Evolutionary conservation across 2,113 vertebrate species (phyloP), one percentile per base, ranked within the genome.

Genomic region (Myodes glareolus): DNA sequence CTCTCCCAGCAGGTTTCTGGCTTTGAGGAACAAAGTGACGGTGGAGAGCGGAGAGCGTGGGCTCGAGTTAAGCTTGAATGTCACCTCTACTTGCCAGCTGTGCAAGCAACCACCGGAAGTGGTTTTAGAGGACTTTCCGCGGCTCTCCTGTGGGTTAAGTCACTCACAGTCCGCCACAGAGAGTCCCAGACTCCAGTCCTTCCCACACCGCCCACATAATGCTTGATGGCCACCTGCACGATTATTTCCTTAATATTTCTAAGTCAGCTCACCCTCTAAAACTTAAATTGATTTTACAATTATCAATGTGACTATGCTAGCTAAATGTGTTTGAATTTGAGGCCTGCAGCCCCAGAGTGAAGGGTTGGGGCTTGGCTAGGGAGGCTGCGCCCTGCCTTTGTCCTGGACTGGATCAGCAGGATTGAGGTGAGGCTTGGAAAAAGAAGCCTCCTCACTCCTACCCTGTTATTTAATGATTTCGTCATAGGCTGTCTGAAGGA

Each of bases 151-250:
- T 55, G 29, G 67, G 63, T 65, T 92, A 92, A 94, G 84, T 95
- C 95, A 94, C 47, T 77, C 29, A 0, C n/a, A 25, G 29, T 72
- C 58, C 65, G 0, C 76, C 75, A 7, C 61, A 52, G 84, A 61
- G 91, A 96, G 88, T 67, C 80, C 95, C 76, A 52, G 11, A 68
- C 92, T 86, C 45, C 72, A 23, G 12, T 73, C 85, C 36, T 84
- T 55, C 94, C 88, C 80, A 50, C 72, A 33, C 90, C 63, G 4
- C 76, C 76, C 80, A 63, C 76, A 21, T 85, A 36, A 1, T 31
- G 70, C 91, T n/a, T 90, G 2, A 0, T 29, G 4, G 4, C 87
- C 84, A 73, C 92, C 91, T 86, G 73, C 23, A 36, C 27, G 68
- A 1, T 45, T 68, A 67, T 55, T 78, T 90, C 77, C 67, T 73